A percentile compares a stretch with the other conserved stretches of the same genome.
Conservation (phyloP, 2,113 vertebrate species). For the Bujurquina vittata region DNA sequence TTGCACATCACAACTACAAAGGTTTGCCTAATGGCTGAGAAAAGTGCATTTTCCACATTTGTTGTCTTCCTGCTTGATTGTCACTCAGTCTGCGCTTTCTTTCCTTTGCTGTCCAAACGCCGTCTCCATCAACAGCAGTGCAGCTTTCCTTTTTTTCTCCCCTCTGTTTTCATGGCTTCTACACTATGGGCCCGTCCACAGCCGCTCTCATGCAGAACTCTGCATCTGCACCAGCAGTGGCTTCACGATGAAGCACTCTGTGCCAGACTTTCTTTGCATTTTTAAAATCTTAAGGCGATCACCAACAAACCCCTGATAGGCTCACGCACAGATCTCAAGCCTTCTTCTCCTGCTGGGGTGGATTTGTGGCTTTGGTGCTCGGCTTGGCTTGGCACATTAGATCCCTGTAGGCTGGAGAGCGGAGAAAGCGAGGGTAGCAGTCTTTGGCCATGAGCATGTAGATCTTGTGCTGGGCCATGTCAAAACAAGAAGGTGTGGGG, state of each 20-base stretch:
- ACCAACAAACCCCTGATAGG: neutral
- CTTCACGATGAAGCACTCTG: slow-evolving; percentile 20
- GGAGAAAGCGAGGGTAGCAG: slow-evolving; percentile 92
- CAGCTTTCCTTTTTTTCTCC: neutral
- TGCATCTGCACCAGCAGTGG: neutral
- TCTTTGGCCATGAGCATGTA: slow-evolving; percentile 96
- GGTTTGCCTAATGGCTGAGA: slow-evolving; percentile 30
- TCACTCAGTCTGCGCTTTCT: slow-evolving; percentile 20
- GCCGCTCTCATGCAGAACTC: neutral
- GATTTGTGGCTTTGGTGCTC: slow-evolving; percentile 51
- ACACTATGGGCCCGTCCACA: neutral
- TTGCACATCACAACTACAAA: slow-evolving; percentile 44
- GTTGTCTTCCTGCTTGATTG: slow-evolving; percentile 19
- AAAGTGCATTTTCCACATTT: slow-evolving; percentile 47
- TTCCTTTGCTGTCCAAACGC: neutral
- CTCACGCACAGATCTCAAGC: slow-evolving; percentile 33
- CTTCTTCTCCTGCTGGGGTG: slow-evolving; percentile 53
- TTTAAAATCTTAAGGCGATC: slow-evolving; percentile 15
- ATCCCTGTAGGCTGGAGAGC: slow-evolving; percentile 79
- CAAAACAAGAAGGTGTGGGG: slow-evolving; percentile 84
- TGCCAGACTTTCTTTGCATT: neutral
- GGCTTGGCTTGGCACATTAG: slow-evolving; percentile 80
- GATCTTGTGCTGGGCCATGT: slow-evolving; percentile 87
- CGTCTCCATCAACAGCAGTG: neutral
- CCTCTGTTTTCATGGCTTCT: neutral